These are phyloP conservation scores for Toxotes lorentzi DNA, from an alignment of 2,797 vertebrate species.

Conservation along the genomic window DNA sequence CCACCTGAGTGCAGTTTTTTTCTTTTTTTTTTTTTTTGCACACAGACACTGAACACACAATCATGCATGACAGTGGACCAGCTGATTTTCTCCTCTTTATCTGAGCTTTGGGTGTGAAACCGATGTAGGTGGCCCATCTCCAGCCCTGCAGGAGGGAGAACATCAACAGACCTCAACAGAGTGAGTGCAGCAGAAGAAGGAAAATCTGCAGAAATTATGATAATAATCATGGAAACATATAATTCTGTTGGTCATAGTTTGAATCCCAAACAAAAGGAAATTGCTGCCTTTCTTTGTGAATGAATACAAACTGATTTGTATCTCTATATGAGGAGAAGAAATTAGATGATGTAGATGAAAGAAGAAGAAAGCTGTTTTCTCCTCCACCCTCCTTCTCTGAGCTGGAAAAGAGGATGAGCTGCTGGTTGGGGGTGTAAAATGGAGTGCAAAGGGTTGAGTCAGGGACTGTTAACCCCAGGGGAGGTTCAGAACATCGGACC, in stretches of 20 bases:
- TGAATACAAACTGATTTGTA: conserved; percentile 31
- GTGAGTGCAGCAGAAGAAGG: conserved; percentile 29
- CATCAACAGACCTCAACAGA: conserved; percentile 29
- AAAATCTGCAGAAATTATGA: conserved; percentile 48
- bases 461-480: conserved; percentile 68
- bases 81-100: conserved; percentile 57
- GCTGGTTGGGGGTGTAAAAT: conserved; percentile 46
- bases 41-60: conserved; percentile 26
- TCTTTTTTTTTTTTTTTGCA: not conserved
- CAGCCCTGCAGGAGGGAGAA: conserved; percentile 49
- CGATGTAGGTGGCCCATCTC: conserved; percentile 71
- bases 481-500: conserved; percentile 57
- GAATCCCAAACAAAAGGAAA: conserved; percentile 30
- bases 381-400: conserved; percentile 16
- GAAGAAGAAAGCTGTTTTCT: conserved; percentile 8
- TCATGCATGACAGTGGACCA: conserved; percentile 29
- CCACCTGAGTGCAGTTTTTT: not conserved
- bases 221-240: conserved; percentile 57
- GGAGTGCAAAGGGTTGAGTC: conserved; percentile 57
- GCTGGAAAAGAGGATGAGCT: conserved; percentile 46
- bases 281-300: conserved; percentile 20
- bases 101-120: conserved; percentile 74
- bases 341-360: conserved; percentile 27
- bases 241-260: conserved; percentile 57
- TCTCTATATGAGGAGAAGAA: not conserved